These are phyloP conservation scores for Hypotaenidia okinawae DNA, from an alignment of 2,797 vertebrate species.

Conservation along the genomic window DNA sequence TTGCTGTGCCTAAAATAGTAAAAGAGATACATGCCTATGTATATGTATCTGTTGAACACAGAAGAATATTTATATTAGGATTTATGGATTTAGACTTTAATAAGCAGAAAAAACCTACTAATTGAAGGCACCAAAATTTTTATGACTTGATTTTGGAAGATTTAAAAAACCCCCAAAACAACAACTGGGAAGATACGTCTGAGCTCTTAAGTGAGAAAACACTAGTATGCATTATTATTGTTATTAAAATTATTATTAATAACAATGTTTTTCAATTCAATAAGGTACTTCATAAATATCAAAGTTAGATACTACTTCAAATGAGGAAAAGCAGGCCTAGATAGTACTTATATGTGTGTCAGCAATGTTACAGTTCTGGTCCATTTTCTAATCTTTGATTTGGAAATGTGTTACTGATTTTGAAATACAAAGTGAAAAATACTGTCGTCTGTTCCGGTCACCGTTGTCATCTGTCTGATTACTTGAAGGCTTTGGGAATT, in stretches of 20 bases:
- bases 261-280: background rate
- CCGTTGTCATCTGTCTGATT: background rate
- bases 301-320: background rate
- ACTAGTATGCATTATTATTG: background rate
- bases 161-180: background rate
- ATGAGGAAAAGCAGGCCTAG: background rate
- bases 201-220: background rate
- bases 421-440: background rate
- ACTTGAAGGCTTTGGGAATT: background rate
- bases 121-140: background rate
- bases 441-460: fast-evolving
- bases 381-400: background rate
- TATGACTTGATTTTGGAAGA: background rate
- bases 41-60: background rate
- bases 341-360: fast-evolving
- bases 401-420: background rate
- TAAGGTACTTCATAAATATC: background rate
- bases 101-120: background rate
- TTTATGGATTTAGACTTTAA: background rate
- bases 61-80: background rate
- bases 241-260: too few relatives aligned
- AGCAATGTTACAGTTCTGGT: background rate
- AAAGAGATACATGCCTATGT: background rate
- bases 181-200: background rate
- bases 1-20: background rate